phyloP scores from a whole-genome alignment of 2,888 invertebrate species.

The Lingula anatina region DNA sequence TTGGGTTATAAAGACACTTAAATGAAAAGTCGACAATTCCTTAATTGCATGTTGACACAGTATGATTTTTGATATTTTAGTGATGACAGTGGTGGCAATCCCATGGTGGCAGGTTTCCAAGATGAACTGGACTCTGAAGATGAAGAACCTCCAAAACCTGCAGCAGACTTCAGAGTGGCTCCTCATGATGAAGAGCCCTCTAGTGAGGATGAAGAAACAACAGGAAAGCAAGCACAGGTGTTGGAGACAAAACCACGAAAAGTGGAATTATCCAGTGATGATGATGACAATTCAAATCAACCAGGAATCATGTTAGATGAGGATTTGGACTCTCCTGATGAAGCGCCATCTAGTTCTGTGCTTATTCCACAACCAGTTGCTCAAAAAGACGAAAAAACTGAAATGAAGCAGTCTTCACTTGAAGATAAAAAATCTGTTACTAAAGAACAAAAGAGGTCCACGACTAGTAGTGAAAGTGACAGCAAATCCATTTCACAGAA shows the following conservation, averaged over 20 bases:
- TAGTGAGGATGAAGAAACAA: slow-evolving; percentile 3
- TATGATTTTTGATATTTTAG: slow-evolving; percentile 10
- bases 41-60: too few species aligned
- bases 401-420: too few species aligned
- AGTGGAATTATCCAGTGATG: slow-evolving; percentile 29
- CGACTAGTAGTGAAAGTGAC: not conserved
- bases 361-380: not conserved
- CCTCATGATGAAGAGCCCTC: not conserved
- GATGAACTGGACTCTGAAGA: slow-evolving; percentile 76
- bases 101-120: slow-evolving; percentile 68
- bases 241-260: not conserved
- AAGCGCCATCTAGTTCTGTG: slow-evolving; percentile 5
- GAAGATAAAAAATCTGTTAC: too few species aligned
- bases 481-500: not conserved
- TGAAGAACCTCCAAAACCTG: slow-evolving; percentile 17
- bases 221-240: slow-evolving; percentile 7
- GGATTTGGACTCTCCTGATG: slow-evolving; percentile 23
- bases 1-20: too few species aligned
- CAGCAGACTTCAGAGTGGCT: not conserved
- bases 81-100: slow-evolving; percentile 42
- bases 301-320: slow-evolving; percentile 15
- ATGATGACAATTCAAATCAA: slow-evolving; percentile 12
- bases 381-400: not conserved
- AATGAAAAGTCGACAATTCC: too few species aligned
- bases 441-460: too few species aligned